Evolutionary conservation across 1,140 invertebrate genomes (phyloP), one percentile per base, ranked within the genome.

Genomic region (Megalonaias nervosa): DNA sequence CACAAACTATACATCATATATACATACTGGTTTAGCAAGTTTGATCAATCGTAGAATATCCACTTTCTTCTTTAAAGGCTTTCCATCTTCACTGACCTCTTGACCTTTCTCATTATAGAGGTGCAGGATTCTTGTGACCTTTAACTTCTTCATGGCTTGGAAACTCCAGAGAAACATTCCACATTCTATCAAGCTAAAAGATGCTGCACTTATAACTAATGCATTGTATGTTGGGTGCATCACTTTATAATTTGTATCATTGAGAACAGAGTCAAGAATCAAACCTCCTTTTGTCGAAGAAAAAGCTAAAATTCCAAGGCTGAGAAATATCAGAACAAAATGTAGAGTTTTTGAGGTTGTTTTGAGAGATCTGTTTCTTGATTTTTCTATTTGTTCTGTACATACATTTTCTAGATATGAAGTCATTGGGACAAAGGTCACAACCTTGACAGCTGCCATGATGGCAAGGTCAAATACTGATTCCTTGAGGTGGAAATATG

Each of bases 391-490:
- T 59, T 80, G 75, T 68, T 79, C 66, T 38, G 82, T 80, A 17
- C 82, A 77, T 17, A 69, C 67, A 26, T 81, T 74, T 71, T 90
- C 89, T 66, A 87, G 66, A 15, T 59, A 65, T 21, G 78, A 61
- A n/a, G 84, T 74, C 0, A 87, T 2, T 48, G 71, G 26, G 3
- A 84, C 69, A n/a, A 82, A 67, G 56, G 84, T 21, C 23, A 86
- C 67, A 6, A 83, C 67, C 79, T 89, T 90, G 2, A 85, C 14
- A 13, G 71, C 55, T 26, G 82, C 77, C 12, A 90, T 55, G 0
- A 89, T 17, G 5, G 84, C 88, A 26, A 89, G 71, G 77, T 90
- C 89, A 85, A 90, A 90, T 14, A 88, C 87, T 9, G 88, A 89
- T 21, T 86, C 71, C 15, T 60, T 80, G 58, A 89, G 68, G n/a